Conservation (phyloP, 2,888 invertebrate species). For the Cepaea hortensis region DNA sequence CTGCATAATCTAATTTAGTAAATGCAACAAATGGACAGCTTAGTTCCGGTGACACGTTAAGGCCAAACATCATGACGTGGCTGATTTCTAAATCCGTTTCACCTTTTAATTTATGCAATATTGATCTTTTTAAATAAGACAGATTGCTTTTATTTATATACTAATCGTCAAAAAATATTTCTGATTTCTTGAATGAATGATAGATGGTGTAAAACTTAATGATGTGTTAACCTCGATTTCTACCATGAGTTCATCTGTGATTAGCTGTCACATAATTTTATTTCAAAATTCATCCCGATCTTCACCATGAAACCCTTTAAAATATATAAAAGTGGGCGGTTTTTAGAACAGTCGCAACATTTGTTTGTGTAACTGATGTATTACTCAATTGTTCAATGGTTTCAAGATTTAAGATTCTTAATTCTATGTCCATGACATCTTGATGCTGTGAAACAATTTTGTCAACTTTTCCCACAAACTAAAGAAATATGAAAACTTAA, state of each 20-base stretch:
- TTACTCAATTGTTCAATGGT: too few relatives aligned
- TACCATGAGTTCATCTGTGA: not conserved
- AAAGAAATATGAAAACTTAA: too few relatives aligned
- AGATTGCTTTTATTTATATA: not conserved
- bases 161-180: not conserved
- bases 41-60: not conserved
- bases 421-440: too few relatives aligned
- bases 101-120: not conserved
- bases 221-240: not conserved
- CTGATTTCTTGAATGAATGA: not conserved
- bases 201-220: not conserved
- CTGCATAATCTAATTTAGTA: not conserved
- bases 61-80: not conserved
- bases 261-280: not conserved
- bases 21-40: not conserved
- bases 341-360: too few relatives aligned
- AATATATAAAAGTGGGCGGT: too few relatives aligned
- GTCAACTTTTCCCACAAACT: too few relatives aligned
- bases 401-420: too few relatives aligned
- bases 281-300: not conserved
- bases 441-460: too few relatives aligned
- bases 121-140: not conserved
- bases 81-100: not conserved
- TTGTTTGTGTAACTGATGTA: too few relatives aligned
- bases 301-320: not conserved